Conservation (phyloP, 1,140 invertebrate species). For the Solenopsis invicta region DNA sequence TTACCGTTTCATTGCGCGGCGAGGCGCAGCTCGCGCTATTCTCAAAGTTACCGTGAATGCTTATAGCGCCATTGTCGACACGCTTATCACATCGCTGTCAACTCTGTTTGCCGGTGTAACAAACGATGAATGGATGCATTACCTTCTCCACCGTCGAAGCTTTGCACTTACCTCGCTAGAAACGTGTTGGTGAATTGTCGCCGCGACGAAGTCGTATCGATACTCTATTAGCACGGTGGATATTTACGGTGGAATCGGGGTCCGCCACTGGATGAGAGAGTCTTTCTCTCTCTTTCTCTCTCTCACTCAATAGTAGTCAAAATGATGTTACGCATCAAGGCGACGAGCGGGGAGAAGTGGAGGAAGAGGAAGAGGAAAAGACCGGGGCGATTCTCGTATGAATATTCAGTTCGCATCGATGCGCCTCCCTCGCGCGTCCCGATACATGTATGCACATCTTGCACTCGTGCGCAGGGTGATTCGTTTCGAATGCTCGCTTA, state of each 20-base stretch:
- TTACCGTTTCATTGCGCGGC: neutral
- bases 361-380: conserved; percentile 35
- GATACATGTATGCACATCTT: neutral
- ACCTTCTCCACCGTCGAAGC: neutral
- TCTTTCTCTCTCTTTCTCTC: too few species aligned
- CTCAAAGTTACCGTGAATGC: conserved; percentile 26
- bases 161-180: conserved; percentile 12
- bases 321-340: neutral
- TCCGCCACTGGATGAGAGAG: neutral
- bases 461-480: too few species aligned
- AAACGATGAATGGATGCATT: conserved; percentile 32
- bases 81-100: conserved; percentile 51
- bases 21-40: neutral
- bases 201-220: conserved; percentile 12
- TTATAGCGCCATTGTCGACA: conserved; percentile 14
- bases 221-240: conserved; percentile 30
- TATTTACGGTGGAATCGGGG: conserved; percentile 8
- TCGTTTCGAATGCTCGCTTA: conserved; percentile 11
- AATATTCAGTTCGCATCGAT: conserved; percentile 71
- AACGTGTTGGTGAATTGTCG: neutral
- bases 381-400: conserved; percentile 53
- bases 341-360: neutral
- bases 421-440: neutral
- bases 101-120: conserved; percentile 16
- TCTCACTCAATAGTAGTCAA: neutral